phyloP scores from a whole-genome alignment of 2,797 vertebrate genomes.

The Alectoris magna region DNA sequence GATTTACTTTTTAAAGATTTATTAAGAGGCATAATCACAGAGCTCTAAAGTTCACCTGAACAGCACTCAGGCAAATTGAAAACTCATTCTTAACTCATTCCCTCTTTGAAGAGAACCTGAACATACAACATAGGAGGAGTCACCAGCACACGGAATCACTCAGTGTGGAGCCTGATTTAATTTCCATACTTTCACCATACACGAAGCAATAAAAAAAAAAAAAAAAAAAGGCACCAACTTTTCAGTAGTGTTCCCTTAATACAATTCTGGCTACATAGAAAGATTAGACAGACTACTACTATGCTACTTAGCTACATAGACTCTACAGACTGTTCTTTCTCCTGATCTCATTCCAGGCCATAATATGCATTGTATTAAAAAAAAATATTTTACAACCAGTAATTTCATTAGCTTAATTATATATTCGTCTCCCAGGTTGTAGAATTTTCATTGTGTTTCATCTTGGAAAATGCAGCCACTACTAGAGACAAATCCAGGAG shows the following conservation, averaged over 20 bases:
- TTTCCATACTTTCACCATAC: background rate
- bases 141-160: rapidly evolving
- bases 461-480: background rate
- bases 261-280: background rate
- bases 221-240: background rate
- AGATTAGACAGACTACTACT: background rate
- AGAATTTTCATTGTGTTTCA: background rate
- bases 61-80: background rate
- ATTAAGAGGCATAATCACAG: background rate
- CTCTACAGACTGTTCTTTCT: background rate
- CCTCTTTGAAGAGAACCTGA: background rate
- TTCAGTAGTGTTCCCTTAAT: background rate
- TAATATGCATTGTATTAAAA: background rate
- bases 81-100: background rate
- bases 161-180: background rate
- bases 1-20: background rate
- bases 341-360: background rate
- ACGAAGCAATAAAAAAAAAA: background rate
- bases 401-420: background rate
- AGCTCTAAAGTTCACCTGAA: background rate
- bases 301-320: too few relatives aligned
- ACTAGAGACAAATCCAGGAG: background rate
- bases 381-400: background rate
- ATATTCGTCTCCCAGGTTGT: background rate
- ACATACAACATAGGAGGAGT: background rate